These are phyloP conservation scores for Stictonetta naevosa DNA, from an alignment of 2,113 vertebrate genomes.

Conservation along the genomic window DNA sequence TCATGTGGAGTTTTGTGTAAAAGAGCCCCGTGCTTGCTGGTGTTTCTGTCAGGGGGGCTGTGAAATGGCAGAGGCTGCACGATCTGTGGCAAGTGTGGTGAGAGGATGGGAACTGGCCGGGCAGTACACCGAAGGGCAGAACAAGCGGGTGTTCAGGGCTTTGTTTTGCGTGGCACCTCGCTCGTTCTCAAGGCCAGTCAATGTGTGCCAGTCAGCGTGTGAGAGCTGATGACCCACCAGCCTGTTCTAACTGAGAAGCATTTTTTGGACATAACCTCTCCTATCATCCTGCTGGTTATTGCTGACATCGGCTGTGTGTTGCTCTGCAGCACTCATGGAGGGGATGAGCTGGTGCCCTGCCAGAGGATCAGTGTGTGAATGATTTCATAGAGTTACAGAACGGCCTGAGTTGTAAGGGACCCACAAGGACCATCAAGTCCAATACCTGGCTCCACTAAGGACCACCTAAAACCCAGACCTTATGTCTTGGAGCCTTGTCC, in stretches of 20 bases:
- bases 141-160: rapidly evolving
- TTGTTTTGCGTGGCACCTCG: background rate
- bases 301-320: background rate
- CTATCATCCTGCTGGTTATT: background rate
- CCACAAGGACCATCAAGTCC: too few species aligned
- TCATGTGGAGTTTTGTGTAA: background rate
- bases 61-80: background rate
- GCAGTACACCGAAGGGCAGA: background rate
- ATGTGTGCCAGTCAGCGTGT: too few species aligned
- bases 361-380: rapidly evolving
- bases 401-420: too few species aligned
- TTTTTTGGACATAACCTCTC: background rate
- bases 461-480: too few species aligned
- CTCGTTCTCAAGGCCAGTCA: background rate
- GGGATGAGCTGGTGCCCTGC: background rate
- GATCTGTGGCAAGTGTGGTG: background rate
- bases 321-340: background rate
- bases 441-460: too few species aligned
- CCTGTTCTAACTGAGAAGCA: too few species aligned
- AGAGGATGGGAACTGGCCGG: background rate
- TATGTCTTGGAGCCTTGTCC: too few species aligned
- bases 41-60: background rate
- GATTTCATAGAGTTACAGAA: background rate
- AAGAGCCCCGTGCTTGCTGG: background rate
- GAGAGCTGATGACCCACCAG: too few species aligned